Conservation (phyloP, 2,888 invertebrate species). For the Thymelicus lineola region DNA sequence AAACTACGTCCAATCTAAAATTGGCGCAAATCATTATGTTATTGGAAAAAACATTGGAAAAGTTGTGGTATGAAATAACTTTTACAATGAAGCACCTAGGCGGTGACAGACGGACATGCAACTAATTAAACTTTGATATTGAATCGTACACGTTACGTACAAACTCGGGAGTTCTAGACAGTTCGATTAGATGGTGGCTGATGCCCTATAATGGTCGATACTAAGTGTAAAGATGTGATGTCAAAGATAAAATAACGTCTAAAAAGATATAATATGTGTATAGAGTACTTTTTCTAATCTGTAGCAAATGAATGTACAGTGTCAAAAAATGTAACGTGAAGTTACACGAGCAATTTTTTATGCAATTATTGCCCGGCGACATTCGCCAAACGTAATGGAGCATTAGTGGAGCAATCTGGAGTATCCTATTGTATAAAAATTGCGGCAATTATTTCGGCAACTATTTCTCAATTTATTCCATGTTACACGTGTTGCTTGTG, state of each 20-base stretch:
- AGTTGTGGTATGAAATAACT: conserved; percentile 28
- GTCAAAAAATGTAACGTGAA: too few species aligned
- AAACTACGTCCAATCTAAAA: conserved; percentile 5
- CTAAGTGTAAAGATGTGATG: neutral
- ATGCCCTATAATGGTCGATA: conserved; percentile 4
- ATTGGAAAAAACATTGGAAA: conserved; percentile 20
- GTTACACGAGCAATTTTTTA: too few species aligned
- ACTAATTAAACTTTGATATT: conserved; percentile 47
- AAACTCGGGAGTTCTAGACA: conserved; percentile 27
- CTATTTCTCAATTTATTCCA: too few species aligned
- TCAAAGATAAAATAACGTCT: neutral
- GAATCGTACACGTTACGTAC: conserved; percentile 20
- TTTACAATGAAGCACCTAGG: conserved; percentile 30
- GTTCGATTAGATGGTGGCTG: conserved; percentile 20
- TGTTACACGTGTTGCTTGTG: too few species aligned
- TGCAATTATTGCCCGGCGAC: too few species aligned
- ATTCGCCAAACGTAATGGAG: too few species aligned
- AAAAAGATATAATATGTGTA: too few species aligned
- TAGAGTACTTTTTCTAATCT: too few species aligned
- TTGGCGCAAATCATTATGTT: conserved; percentile 7
- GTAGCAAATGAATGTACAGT: too few species aligned
- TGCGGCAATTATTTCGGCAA: too few species aligned
- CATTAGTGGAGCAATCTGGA: too few species aligned
- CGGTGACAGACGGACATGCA: conserved; percentile 33
- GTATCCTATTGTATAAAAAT: too few species aligned